Conservation (phyloP, 1,140 invertebrate species). For the Pantala flavescens region DNA sequence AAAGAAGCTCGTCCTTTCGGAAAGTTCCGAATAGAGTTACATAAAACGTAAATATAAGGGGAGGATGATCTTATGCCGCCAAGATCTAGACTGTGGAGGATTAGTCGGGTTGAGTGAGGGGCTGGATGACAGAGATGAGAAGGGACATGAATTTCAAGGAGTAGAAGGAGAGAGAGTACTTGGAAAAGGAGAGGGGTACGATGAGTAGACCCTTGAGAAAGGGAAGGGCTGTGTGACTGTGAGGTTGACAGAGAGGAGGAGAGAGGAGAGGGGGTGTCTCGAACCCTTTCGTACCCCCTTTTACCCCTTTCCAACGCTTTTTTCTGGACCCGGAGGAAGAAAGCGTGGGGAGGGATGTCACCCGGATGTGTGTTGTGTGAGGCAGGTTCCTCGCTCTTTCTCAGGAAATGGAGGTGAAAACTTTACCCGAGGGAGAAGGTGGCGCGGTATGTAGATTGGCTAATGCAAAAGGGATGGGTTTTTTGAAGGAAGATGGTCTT, state of each 20-base stretch:
- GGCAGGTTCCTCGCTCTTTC: neutral
- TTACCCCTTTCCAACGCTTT: neutral
- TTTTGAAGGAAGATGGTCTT: neutral
- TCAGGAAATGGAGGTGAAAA: slow-evolving; percentile 1
- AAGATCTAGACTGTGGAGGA: no score
- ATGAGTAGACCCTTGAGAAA: neutral
- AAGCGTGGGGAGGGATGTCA: no score
- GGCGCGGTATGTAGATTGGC: neutral
- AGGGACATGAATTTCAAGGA: slow-evolving; percentile 5
- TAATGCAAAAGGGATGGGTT: neutral
- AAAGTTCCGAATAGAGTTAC: no score
- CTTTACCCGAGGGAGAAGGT: neutral
- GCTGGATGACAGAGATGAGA: neutral
- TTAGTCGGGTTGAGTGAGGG: neutral
- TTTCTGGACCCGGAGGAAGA: no score
- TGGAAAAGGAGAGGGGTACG: neutral
- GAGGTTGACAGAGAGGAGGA: neutral
- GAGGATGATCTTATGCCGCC: no score
- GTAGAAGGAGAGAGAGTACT: neutral
- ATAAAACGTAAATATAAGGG: no score
- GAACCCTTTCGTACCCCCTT: neutral
- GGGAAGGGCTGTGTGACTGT: neutral
- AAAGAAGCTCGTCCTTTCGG: no score
- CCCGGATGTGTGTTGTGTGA: no score
- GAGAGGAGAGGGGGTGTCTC: neutral